These are phyloP conservation scores for Apodemus sylvaticus DNA, from an alignment of 2,113 vertebrate genomes.

Conservation along the genomic window DNA sequence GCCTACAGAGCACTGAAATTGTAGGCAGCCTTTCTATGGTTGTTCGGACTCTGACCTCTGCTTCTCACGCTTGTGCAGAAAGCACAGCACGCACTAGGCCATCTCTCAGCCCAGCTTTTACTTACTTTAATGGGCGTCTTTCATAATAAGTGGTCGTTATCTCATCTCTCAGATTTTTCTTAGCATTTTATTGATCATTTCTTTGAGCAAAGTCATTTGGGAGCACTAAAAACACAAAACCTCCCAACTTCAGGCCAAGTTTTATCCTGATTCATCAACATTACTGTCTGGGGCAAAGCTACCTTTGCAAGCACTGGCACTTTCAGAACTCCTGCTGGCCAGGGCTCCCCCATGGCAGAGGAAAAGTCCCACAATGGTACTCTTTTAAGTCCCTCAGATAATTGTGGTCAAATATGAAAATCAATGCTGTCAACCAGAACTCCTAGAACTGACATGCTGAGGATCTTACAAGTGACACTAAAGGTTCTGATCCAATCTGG, in stretches of 20 bases:
- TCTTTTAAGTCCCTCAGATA: background rate
- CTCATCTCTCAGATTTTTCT: conserved; percentile 74
- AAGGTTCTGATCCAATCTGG: rapidly evolving
- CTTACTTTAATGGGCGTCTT: conserved; percentile 75
- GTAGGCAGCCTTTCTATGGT: background rate
- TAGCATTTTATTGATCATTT: conserved; percentile 71
- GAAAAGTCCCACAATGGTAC: background rate
- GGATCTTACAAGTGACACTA: background rate
- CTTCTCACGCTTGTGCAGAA: background rate
- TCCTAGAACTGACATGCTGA: background rate
- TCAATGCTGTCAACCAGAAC: background rate
- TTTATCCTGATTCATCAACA: conserved; percentile 75
- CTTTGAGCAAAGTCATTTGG: conserved; percentile 64
- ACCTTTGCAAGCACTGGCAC: background rate
- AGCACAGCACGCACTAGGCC: background rate
- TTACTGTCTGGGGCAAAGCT: conserved; percentile 27
- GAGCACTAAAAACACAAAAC: conserved; percentile 61
- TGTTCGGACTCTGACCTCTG: background rate
- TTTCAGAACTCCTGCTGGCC: background rate
- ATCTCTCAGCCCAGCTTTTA: conserved; percentile 64
- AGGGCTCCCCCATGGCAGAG: background rate
- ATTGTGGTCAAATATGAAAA: background rate
- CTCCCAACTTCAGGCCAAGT: conserved; percentile 66
- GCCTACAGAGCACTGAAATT: too few species aligned
- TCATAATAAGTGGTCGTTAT: conserved; percentile 74